phyloP scores from a whole-genome alignment of 2,888 invertebrate species.

The Siphlonurus alternatus region DNA sequence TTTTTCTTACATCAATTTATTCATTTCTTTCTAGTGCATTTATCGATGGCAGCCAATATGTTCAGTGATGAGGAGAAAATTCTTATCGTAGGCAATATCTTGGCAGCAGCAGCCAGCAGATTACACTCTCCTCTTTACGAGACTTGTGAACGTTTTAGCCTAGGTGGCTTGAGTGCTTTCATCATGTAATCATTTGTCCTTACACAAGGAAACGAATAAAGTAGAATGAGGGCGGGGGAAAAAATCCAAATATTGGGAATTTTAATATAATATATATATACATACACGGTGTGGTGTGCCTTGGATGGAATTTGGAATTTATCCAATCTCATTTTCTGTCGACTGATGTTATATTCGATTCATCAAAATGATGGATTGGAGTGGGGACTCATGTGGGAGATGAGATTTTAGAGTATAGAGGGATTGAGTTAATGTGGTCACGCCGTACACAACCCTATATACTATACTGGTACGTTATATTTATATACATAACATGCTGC shows the following conservation, averaged over 20 bases:
- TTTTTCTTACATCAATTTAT: background rate
- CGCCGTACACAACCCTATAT: no score
- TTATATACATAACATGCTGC: no score
- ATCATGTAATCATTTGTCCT: background rate
- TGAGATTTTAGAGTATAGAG: background rate
- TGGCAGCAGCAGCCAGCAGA: background rate
- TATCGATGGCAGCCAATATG: background rate
- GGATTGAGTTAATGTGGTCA: no score
- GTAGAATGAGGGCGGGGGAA: no score
- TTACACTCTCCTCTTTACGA: background rate
- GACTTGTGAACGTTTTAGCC: background rate
- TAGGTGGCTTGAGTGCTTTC: background rate
- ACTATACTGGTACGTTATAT: no score
- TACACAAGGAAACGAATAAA: background rate
- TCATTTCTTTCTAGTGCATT: background rate
- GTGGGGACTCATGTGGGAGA: background rate
- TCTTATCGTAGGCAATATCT: background rate
- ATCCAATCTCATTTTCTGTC: background rate
- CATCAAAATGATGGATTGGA: background rate
- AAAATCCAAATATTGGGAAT: background rate
- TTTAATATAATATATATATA: background rate
- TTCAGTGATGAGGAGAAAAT: background rate
- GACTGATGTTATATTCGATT: background rate
- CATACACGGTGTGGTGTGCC: background rate
- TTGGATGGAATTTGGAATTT: background rate